Conservation (phyloP, 2,113 vertebrate species). For the Sus scrofa region T2T-Sscrofa CM000813.6:110961501-110962000, state of each 20-base stretch:
- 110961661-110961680: slow-evolving; percentile 57
- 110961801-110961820: slow-evolving; percentile 57
- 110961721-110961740: neutral
- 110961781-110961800: neutral
- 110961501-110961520: slow-evolving; percentile 7
- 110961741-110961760: neutral
- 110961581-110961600: slow-evolving; percentile 74
- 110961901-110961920: slow-evolving; percentile 49
- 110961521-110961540: slow-evolving; percentile 61
- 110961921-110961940: slow-evolving; percentile 56
- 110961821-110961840: neutral
- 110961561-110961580: slow-evolving; percentile 61
- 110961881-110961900: slow-evolving; percentile 35
- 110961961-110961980: slow-evolving; percentile 55
- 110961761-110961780: slow-evolving; percentile 35
- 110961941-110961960: slow-evolving; percentile 62
- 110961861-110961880: slow-evolving; percentile 18
- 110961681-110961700: neutral
- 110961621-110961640: slow-evolving; percentile 57
- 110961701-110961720: neutral
- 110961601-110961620: slow-evolving; percentile 60
- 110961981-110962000: slow-evolving; percentile 5
- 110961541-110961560: slow-evolving; percentile 51
- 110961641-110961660: slow-evolving; percentile 47
- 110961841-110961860: slow-evolving; percentile 43